Evolutionary conservation across 2,113 vertebrate species (phyloP), one percentile per base, ranked within the genome.

Genomic region (Otus sunia): DNA sequence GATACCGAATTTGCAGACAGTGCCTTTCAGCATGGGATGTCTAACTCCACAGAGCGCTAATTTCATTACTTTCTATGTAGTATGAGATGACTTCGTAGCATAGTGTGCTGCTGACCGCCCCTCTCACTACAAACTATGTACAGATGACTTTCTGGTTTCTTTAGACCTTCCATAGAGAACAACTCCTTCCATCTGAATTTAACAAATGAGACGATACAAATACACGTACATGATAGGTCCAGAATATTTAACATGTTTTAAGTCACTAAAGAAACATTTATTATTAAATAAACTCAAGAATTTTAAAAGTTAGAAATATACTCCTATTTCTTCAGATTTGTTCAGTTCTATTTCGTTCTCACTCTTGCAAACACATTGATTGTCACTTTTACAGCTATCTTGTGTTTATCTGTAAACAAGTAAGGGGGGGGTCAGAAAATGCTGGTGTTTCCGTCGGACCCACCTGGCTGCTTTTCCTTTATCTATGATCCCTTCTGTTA

Each of bases 361-460:
- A n/a, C 12, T 77, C 60, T 93, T 53, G 45, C 30, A 59, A 66
- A 91, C 62, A 67, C 12, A 71, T 78, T 34, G 39, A 15, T 59
- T 66, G 56, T 23, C n/a, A 64, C 16, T 83, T 92, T 86, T 52
- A 77, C 50, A 80, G 62, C 62, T 83, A 21, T 43, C 82, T 93
- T 22, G 19, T 96, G 78, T 82, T 96, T 94, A 88, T 92, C 39
- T 72, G 45, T 90, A 88, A 95, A 92, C 41, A 94, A 95, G 39
- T 36, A 50, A 60, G 9, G 5, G 11, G 11, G 29, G 32, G 22
- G 58, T 63, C 78, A 88, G 86, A 62, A 94, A 73, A 74, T 47
- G 58, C 32, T 69, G 41, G 14, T 90, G 55, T 90, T 92, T 96
- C 34, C 50, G 63, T 86, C 69, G 87, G 63, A 37, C 43, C 82